A percentile compares a stretch with the other conserved stretches of the same genome.
phyloP scores from a whole-genome alignment of 2,113 vertebrate genomes.

The Circaetus gallicus region DNA sequence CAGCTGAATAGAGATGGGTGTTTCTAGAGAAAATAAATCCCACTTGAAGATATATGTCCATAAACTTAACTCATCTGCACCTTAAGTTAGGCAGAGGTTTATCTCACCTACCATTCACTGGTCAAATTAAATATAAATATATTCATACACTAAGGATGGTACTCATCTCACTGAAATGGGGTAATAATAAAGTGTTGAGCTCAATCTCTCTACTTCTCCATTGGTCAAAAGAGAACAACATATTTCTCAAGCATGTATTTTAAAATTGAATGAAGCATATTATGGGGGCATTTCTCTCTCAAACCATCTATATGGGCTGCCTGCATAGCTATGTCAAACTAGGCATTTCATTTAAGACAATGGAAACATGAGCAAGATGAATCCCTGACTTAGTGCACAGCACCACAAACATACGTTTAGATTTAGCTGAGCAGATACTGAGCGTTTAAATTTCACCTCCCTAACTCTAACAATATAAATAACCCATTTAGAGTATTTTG shows the following conservation, averaged over 20 bases:
- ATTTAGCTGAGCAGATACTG: neutral
- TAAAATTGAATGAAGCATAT: neutral
- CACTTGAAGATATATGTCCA: neutral
- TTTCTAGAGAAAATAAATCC: neutral
- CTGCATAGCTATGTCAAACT: neutral
- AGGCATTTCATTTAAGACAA: neutral
- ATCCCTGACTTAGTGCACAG: neutral
- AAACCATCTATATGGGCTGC: neutral
- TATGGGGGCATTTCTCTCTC: neutral
- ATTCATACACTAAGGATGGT: neutral
- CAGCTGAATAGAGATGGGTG: neutral
- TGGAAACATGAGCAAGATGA: neutral
- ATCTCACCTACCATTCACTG: neutral
- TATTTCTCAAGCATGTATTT: neutral
- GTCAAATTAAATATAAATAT: neutral
- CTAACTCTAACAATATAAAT: neutral
- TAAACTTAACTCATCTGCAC: neutral
- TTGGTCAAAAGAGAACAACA: neutral
- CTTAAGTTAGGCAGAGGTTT: neutral
- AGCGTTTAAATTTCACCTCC: neutral
- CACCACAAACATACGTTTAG: neutral
- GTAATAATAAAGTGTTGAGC: neutral
- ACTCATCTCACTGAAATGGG: neutral
- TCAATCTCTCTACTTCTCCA: neutral
- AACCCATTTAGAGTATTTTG: neutral